A percentile compares a stretch with the other conserved stretches of the same genome.
Conservation (phyloP, 2,888 invertebrate genomes). For the Alloplasta piceator region DNA sequence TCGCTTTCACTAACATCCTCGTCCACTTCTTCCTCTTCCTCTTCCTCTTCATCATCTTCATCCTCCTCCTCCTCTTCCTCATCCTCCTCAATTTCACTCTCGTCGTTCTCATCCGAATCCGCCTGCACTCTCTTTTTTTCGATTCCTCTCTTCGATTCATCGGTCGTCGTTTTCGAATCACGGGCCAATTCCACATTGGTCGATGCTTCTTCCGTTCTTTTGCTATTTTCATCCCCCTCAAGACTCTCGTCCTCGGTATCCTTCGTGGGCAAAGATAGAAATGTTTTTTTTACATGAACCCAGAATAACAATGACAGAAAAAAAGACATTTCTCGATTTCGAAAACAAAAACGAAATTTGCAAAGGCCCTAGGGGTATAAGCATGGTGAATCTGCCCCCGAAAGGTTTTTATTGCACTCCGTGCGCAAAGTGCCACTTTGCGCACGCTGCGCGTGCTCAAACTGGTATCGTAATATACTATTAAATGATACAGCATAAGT, state of each 20-base stretch:
- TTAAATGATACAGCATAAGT: too few species aligned
- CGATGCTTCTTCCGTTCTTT: constrained; percentile 55
- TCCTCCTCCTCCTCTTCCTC: constrained; percentile 71
- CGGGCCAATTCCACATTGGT: constrained; percentile 17
- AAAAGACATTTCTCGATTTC: constrained; percentile 16
- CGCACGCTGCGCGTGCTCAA: too few species aligned
- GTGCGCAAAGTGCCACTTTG: too few species aligned
- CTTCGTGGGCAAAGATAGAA: constrained; percentile 26
- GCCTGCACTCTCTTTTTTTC: constrained; percentile 66
- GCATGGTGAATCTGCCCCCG: too few species aligned
- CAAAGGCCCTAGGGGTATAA: too few species aligned
- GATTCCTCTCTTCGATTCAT: constrained; percentile 63
- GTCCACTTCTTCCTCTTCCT: constrained; percentile 72
- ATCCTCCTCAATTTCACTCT: constrained; percentile 69
- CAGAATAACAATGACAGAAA: not conserved
- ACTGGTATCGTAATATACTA: too few species aligned
- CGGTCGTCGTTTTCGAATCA: constrained; percentile 14
- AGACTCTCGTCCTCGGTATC: constrained; percentile 52
- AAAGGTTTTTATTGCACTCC: too few species aligned
- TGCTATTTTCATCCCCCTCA: constrained; percentile 52
- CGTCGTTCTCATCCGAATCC: constrained; percentile 75
- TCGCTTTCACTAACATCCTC: constrained; percentile 65
- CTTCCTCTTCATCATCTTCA: constrained; percentile 68
- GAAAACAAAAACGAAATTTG: constrained; percentile 15
- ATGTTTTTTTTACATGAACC: not conserved